Percentiles rank a stretch among this genome's conserved stretches.
Evolutionary conservation across 2,113 vertebrate genomes (phyloP).

Genomic region (Hipposideros armiger): DNA sequence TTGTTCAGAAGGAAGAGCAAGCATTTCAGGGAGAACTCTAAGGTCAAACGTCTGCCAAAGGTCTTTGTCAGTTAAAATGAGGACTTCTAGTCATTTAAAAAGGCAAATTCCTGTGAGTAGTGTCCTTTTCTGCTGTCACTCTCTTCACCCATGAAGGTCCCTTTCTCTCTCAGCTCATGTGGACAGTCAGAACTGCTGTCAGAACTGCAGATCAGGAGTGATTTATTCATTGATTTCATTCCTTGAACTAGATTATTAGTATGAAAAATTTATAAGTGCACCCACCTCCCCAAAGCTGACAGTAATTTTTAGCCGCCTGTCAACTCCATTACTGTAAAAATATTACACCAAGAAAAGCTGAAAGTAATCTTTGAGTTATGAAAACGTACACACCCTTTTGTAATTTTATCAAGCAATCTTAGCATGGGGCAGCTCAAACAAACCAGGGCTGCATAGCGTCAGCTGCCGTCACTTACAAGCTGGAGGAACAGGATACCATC

Average conservation of each 20-base stretch:
- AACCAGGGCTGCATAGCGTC: constrained; percentile 68
- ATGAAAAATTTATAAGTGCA: background rate
- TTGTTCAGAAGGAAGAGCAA: background rate
- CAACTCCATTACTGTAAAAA: background rate
- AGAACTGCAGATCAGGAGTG: background rate
- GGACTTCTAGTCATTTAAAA: background rate
- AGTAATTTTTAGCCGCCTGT: background rate
- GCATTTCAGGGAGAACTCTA: background rate
- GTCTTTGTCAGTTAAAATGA: background rate
- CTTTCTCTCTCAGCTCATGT: background rate
- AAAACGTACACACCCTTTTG: constrained; percentile 70
- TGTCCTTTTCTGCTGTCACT: no score
- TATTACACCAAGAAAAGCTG: constrained; percentile 1
- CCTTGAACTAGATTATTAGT: background rate
- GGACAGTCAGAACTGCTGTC: background rate
- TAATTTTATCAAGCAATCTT: constrained; percentile 81
- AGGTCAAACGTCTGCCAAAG: background rate
- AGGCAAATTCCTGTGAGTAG: background rate
- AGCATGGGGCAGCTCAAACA: constrained; percentile 83
- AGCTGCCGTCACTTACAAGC: constrained; percentile 73
- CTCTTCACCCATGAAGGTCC: background rate
- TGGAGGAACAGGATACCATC: constrained; percentile 86
- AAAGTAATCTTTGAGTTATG: constrained; percentile 63
- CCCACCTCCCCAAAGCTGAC: background rate
- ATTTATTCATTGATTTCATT: background rate